Evolutionary conservation across 2,113 vertebrate species (phyloP), one percentile per base, ranked within the genome.

Genomic region (Barnardius zonarius): DNA sequence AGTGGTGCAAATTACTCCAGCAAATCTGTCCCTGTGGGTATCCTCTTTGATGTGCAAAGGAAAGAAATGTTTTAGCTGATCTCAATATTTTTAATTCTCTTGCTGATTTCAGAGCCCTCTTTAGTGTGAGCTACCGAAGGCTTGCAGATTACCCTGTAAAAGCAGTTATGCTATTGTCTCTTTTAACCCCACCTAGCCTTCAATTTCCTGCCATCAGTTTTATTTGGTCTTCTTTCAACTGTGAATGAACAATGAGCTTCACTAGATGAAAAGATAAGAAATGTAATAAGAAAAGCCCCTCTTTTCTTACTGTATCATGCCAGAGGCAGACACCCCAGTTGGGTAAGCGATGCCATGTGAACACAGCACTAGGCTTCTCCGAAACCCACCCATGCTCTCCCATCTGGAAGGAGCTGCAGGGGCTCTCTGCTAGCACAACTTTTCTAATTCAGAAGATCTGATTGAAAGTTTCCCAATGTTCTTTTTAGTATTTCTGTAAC

Each of bases 81-180:
- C 83, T 92, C 92, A 83, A 77, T 95, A 86, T 92, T 96, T 96
- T 96, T 94, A 93, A 96, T 96, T 96, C 94, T 96, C 90, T 88
- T 78, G 88, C 85, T 93, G 94, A 88, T 95, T 93, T 76, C 14
- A 4, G 77, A 88, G 82, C 64, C 79, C 68, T 93, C 85, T 90
- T 93, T 93, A 86, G 54, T 81, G 30, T 30, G 49, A 93, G 57
- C 68, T 96, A 86, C 90, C 79, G 55, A 70, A 83, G 76, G 75
- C 41, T 85, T 4, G 8, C 52, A 67, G 79, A 83, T 96, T 92
- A 74, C 63, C 91, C 85, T 66, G 78, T 67, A 88, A 90, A 95
- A 93, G 90, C 79, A 67, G 83, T 61, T 93, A 54, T 49, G 76
- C 88, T 93, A 83, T 81, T 96, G 93, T 90, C 83, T 96, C 85